Conservation (phyloP, 2,888 invertebrate species). For the Diaprepes abbreviatus region DNA sequence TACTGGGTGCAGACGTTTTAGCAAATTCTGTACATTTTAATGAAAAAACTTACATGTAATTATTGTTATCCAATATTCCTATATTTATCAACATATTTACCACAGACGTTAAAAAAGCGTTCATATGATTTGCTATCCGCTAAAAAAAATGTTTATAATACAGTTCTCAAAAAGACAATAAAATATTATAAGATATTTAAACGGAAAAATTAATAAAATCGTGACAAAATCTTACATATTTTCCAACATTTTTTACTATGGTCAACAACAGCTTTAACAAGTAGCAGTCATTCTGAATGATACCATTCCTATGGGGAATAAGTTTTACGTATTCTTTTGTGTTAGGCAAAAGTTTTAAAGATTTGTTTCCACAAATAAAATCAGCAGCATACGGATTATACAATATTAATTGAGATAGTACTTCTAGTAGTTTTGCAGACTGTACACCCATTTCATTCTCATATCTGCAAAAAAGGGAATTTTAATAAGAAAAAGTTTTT, state of each 20-base stretch:
- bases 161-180: no score
- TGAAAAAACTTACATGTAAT: slow-evolving; percentile 14
- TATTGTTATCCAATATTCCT: slow-evolving; percentile 13
- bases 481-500: no score
- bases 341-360: slow-evolving; percentile 20
- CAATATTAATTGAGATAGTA: slow-evolving; percentile 49
- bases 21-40: no score
- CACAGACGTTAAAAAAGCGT: slow-evolving; percentile 20
- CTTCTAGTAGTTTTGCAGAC: slow-evolving; percentile 56
- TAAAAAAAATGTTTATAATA: no score
- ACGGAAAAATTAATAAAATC: no score
- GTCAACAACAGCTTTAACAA: slow-evolving; percentile 52
- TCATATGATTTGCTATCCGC: slow-evolving; percentile 13
- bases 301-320: slow-evolving; percentile 41
- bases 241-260: slow-evolving; percentile 53
- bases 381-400: slow-evolving; percentile 25
- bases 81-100: slow-evolving; percentile 25
- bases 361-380: slow-evolving; percentile 30
- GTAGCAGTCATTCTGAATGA: slow-evolving; percentile 40
- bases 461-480: slow-evolving; percentile 42
- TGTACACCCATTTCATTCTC: slow-evolving; percentile 58
- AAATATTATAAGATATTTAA: no score
- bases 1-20: no score
- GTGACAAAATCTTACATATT: slow-evolving; percentile 60
- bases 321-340: slow-evolving; percentile 14